Evolutionary conservation across 1,140 invertebrate species (phyloP).

Genomic region (Penaeus indicus): DNA sequence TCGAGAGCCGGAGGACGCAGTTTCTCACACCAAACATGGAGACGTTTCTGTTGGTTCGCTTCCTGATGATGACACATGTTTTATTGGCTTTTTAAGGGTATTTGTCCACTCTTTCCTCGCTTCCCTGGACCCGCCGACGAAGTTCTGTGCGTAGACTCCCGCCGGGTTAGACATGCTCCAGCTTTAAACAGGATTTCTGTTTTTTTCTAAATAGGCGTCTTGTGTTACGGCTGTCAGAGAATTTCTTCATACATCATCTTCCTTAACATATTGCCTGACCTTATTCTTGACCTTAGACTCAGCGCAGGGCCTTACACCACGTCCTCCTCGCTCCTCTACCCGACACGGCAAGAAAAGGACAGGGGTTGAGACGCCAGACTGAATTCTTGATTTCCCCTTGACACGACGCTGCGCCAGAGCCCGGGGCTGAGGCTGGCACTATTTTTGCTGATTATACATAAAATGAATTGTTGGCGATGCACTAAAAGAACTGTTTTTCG

Average conservation of each 20-base stretch:
- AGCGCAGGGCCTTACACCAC: no score
- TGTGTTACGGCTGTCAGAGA: no score
- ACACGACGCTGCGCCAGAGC: no score
- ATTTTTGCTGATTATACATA: not conserved
- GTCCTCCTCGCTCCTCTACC: no score
- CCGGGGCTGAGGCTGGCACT: not conserved
- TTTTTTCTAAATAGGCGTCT: not conserved
- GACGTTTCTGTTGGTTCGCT: not conserved
- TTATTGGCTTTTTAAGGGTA: conserved; percentile 14
- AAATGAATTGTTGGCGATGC: not conserved
- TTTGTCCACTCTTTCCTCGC: not conserved
- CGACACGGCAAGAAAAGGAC: no score
- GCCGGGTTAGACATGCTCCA: not conserved
- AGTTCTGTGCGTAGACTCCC: no score
- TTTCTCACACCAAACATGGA: not conserved
- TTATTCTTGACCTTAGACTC: no score
- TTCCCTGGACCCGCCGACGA: no score
- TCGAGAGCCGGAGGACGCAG: conserved; percentile 9
- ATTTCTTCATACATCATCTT: no score
- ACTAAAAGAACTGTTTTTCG: not conserved
- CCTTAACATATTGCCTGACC: no score
- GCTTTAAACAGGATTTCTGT: not conserved
- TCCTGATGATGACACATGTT: not conserved
- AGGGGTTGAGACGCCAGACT: no score
- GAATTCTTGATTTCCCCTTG: no score